Conservation (phyloP, 1,140 invertebrate genomes). For the Capitella teleta region DNA sequence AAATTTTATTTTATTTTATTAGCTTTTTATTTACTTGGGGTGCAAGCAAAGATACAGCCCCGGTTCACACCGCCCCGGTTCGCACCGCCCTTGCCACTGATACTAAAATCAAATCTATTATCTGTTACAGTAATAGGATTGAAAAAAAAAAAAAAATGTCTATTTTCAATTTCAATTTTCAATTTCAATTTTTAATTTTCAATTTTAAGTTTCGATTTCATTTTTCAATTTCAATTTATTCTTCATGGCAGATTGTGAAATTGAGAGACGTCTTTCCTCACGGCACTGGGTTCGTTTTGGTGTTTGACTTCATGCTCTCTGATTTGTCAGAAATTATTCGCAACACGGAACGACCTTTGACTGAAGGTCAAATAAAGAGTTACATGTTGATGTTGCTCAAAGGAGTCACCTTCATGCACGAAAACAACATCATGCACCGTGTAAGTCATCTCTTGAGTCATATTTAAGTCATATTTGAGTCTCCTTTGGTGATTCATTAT, state of each 20-base stretch:
- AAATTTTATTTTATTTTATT: neutral
- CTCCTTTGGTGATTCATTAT: too few species aligned
- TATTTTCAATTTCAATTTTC: too few species aligned
- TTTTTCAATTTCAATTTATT: too few species aligned
- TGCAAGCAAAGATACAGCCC: too few species aligned
- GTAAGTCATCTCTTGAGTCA: too few species aligned
- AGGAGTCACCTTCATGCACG: slow-evolving; percentile 80
- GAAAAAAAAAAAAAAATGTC: too few species aligned
- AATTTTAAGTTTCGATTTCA: neutral
- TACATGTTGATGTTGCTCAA: slow-evolving; percentile 85
- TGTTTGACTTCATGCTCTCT: slow-evolving; percentile 85
- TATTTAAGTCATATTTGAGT: too few species aligned
- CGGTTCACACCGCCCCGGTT: too few species aligned
- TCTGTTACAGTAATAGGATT: too few species aligned
- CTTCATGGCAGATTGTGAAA: slow-evolving; percentile 63
- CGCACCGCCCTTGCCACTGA: too few species aligned
- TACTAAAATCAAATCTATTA: too few species aligned
- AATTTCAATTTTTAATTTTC: neutral
- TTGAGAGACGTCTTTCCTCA: slow-evolving; percentile 82
- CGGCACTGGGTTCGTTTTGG: slow-evolving; percentile 75
- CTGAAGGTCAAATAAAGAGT: slow-evolving; percentile 64
- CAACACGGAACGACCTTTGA: slow-evolving; percentile 60
- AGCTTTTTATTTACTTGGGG: neutral
- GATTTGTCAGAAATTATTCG: slow-evolving; percentile 78
- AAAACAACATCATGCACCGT: slow-evolving; percentile 85